A percentile compares a stretch with the other conserved stretches of the same genome.
phyloP scores from a whole-genome alignment of 2,888 invertebrate genomes.

The Temnothorax ravouxi region DNA sequence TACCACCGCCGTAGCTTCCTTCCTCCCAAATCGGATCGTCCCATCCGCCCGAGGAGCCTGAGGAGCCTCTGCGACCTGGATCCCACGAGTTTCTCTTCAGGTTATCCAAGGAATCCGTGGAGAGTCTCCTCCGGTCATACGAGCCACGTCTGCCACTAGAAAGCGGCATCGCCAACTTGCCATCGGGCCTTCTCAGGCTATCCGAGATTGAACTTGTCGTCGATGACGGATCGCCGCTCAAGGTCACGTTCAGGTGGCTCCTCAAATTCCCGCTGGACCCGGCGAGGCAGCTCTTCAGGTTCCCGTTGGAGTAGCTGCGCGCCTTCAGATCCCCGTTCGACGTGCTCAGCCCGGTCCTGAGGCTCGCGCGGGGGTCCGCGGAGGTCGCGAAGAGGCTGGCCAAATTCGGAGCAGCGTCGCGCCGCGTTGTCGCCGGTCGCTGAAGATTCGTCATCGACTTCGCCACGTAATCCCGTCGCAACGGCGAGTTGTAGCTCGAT shows the following conservation, averaged over 20 bases:
- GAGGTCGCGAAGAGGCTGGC: slow-evolving; percentile 76
- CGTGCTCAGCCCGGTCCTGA: slow-evolving; percentile 87
- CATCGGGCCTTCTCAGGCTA: slow-evolving; percentile 78
- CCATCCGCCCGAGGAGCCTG: slow-evolving; percentile 88
- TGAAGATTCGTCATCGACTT: slow-evolving; percentile 84
- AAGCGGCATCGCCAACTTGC: slow-evolving; percentile 64
- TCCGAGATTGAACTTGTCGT: slow-evolving; percentile 74
- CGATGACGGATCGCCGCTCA: slow-evolving; percentile 80
- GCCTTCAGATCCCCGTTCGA: slow-evolving; percentile 81
- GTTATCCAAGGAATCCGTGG: slow-evolving; percentile 91
- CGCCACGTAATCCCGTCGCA: slow-evolving; percentile 84
- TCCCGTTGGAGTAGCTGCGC: slow-evolving; percentile 75
- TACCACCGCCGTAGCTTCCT: slow-evolving; percentile 62
- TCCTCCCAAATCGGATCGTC: slow-evolving; percentile 90
- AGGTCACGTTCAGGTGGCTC: slow-evolving; percentile 81
- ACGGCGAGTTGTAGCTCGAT: slow-evolving; percentile 80
- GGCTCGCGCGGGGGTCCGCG: slow-evolving; percentile 79
- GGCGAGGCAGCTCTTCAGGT: slow-evolving; percentile 82
- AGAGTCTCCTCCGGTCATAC: slow-evolving; percentile 87
- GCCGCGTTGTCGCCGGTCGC: slow-evolving; percentile 71
- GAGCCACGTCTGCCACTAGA: slow-evolving; percentile 86
- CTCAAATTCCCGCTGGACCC: slow-evolving; percentile 81
- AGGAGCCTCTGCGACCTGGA: slow-evolving; percentile 89
- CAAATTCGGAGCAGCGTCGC: slow-evolving; percentile 73
- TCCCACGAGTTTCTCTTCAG: slow-evolving; percentile 91